Evolutionary conservation across 2,888 invertebrate species (phyloP), one percentile per base, ranked within the genome.

Genomic region (Petrolisthes cinctipes): DNA sequence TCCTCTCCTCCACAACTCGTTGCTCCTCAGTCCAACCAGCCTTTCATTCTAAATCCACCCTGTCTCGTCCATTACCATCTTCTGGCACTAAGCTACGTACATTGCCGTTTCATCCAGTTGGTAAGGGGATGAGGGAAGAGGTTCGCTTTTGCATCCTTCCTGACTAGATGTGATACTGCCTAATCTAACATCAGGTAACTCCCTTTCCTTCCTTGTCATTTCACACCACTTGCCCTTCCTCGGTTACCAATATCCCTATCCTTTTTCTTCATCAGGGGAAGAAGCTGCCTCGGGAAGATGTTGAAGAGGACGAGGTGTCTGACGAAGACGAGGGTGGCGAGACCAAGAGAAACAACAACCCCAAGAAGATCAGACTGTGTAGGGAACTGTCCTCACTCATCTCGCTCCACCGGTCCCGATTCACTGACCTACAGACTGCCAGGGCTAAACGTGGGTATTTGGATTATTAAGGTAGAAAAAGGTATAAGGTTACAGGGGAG

Each of bases 241-340:
- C 37, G 7, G 9, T n/a, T 14, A n/a, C 54, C 17, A 14, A 6
- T 53, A 6, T 53, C 5, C n/a, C n/a, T 9, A n/a, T n/a, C 37
- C 53, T 14, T 56, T 37, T 75, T 53, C 86, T 76, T 85, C 90
- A 91, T 51, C 91, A 94, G 94, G 93, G 93, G 83, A 94, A 94
- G 91, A 93, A 93, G 90, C 92, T 94, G 76, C 92, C 92, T 7
- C 83, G 91, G 11, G 92, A 92, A 76, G 92, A 91, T 66, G 92
- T 92, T 76, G 94, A 93, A 1, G 94, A 94, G 79, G 94, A 94
- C 2, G 94, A 94, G 76, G 94, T 94, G 5, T 93, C 93, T 1
- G 94, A 94, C 90, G 94, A 94, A 91, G 94, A 94, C 91, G 94
- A 94, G 90, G 93, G 93, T n/a, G 92, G 92, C 54, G 93, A 91